These are phyloP conservation scores for Osmerus mordax DNA, from an alignment of 2,113 vertebrate genomes.

Conservation along the genomic window DNA sequence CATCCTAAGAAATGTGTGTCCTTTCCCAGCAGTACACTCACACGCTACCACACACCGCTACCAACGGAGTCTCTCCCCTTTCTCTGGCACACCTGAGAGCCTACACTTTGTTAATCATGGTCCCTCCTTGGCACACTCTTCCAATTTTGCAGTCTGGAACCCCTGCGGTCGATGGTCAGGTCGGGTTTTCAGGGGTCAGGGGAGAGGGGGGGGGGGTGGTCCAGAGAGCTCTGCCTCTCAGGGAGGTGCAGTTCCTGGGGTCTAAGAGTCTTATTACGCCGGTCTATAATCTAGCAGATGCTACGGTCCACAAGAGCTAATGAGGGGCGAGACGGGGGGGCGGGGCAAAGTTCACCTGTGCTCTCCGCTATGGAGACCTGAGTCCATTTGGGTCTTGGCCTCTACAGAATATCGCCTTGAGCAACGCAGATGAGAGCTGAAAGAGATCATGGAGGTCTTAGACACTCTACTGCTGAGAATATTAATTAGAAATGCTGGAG, in stretches of 20 bases:
- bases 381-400: conserved; percentile 54
- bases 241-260: conserved; percentile 37
- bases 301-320: conserved; percentile 56
- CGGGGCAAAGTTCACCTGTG: conserved; percentile 43
- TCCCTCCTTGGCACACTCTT: too few species aligned
- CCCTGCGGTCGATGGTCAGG: neutral
- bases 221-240: conserved; percentile 1
- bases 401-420: conserved; percentile 33
- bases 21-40: conserved; percentile 56
- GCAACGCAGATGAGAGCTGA: conserved; percentile 48
- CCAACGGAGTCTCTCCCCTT: too few species aligned
- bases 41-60: conserved; percentile 35
- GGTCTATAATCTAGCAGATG: conserved; percentile 59
- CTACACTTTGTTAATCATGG: too few species aligned
- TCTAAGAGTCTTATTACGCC: conserved; percentile 42
- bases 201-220: neutral
- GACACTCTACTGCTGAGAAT: conserved; percentile 42
- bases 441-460: conserved; percentile 38
- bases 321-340: conserved; percentile 50
- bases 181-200: neutral
- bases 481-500: conserved; percentile 41
- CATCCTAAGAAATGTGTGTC: conserved; percentile 66
- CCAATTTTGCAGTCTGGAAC: too few species aligned
- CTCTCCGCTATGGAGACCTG: conserved; percentile 47
- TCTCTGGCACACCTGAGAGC: conserved; percentile 13